Percentiles rank a stretch among this genome's conserved stretches.
phyloP scores from a whole-genome alignment of 2,888 invertebrate genomes.

The Gryllus longicercus region DNA sequence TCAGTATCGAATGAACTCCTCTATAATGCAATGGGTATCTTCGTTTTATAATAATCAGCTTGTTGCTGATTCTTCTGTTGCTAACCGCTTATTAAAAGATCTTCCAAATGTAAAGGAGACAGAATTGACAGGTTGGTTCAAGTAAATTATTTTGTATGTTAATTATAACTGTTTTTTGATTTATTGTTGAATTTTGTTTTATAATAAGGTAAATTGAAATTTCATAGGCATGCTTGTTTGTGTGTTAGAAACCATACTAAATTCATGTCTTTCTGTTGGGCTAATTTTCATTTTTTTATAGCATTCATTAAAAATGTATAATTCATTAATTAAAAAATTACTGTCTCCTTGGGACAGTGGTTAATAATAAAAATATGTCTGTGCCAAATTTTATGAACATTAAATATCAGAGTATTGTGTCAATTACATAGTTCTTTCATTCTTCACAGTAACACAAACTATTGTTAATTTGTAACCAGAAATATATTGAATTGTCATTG shows the following conservation, averaged over 20 bases:
- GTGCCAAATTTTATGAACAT: too few species aligned
- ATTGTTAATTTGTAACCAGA: too few species aligned
- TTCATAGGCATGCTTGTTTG: not conserved
- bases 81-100: conserved; percentile 50
- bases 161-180: conserved; percentile 11
- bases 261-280: too few species aligned
- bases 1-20: conserved; percentile 56
- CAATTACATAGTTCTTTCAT: too few species aligned
- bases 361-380: too few species aligned
- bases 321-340: too few species aligned
- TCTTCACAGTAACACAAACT: too few species aligned
- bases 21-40: conserved; percentile 55
- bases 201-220: not conserved
- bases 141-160: not conserved
- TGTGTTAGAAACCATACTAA: too few species aligned
- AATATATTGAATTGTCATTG: too few species aligned
- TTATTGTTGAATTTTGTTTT: conserved; percentile 20
- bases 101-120: conserved; percentile 45
- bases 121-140: conserved; percentile 45
- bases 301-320: too few species aligned
- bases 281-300: not conserved
- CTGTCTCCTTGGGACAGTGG: too few species aligned
- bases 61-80: conserved; percentile 49
- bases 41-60: conserved; percentile 52
- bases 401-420: too few species aligned